These are phyloP conservation scores for Drosophila carrolli DNA, from an alignment of 1,140 invertebrate genomes.

Conservation along the genomic window DNA sequence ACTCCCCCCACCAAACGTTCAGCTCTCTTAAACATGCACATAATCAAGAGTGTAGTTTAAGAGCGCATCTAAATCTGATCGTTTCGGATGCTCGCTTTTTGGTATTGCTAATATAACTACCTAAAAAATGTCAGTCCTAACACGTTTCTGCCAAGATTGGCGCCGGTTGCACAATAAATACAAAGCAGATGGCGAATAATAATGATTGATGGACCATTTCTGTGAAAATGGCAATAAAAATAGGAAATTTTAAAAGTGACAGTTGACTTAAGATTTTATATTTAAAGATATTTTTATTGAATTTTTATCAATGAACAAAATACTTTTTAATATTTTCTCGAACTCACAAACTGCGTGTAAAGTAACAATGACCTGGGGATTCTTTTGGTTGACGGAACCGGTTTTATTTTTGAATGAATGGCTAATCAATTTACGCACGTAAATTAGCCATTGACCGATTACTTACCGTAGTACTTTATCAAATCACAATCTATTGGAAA, in stretches of 20 bases:
- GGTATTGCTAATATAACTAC: conserved; percentile 10
- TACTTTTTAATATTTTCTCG: not conserved
- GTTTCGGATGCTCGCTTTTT: conserved; percentile 1
- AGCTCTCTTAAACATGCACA: not conserved
- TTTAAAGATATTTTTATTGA: too few species aligned
- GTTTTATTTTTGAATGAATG: conserved; percentile 14
- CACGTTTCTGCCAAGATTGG: conserved; percentile 40
- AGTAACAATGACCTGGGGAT: not conserved
- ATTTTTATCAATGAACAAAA: not conserved
- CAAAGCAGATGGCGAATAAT: conserved; percentile 23
- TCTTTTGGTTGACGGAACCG: not conserved
- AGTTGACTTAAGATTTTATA: too few species aligned
- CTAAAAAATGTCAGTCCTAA: conserved; percentile 25
- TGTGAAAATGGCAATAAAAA: not conserved
- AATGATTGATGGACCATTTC: conserved; percentile 27
- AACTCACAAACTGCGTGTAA: too few species aligned
- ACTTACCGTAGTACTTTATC: conserved; percentile 7
- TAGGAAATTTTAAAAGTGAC: too few species aligned
- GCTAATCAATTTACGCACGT: conserved; percentile 17
- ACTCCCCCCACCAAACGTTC: too few species aligned
- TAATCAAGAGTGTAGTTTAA: not conserved
- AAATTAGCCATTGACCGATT: conserved; percentile 4
- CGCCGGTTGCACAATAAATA: conserved; percentile 37
- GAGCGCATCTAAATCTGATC: not conserved
- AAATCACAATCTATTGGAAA: conserved; percentile 3